Percentiles rank a stretch among this genome's conserved stretches.
phyloP scores from a whole-genome alignment of 2,113 vertebrate genomes.

The Menidia beryllina region DNA sequence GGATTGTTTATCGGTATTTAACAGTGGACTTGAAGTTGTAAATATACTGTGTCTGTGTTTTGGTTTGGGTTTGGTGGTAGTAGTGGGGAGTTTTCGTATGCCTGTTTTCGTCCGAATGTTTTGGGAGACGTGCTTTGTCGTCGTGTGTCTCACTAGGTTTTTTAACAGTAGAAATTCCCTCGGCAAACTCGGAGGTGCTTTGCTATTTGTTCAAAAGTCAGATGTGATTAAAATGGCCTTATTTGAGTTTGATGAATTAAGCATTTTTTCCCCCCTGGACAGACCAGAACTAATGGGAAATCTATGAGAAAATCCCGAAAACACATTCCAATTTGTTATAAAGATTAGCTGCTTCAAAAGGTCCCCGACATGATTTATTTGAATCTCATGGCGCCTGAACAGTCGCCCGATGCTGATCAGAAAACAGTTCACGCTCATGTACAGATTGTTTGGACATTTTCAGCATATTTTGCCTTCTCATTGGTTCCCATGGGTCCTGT shows the following conservation, averaged over 20 bases:
- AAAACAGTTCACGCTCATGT: conserved; percentile 36
- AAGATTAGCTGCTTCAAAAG: conserved; percentile 10
- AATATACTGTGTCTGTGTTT: conserved; percentile 48
- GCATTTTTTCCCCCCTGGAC: conserved; percentile 11
- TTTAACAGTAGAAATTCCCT: not conserved
- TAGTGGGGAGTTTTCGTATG: conserved; percentile 13
- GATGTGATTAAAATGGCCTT: not conserved
- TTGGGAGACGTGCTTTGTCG: conserved; percentile 30
- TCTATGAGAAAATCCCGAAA: not conserved
- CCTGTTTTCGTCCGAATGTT: conserved; percentile 49
- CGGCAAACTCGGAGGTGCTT: conserved; percentile 10
- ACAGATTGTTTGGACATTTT: conserved; percentile 22
- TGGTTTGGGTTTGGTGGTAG: conserved; percentile 34
- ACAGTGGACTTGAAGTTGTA: conserved; percentile 55
- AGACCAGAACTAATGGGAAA: not conserved
- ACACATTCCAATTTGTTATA: conserved; percentile 13
- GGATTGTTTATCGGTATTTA: conserved; percentile 54
- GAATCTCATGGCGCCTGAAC: not conserved
- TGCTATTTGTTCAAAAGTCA: conserved; percentile 39
- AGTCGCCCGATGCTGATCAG: conserved; percentile 17
- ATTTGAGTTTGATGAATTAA: conserved; percentile 12
- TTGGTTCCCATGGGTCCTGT: not conserved
- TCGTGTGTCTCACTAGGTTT: conserved; percentile 30
- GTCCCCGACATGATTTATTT: conserved; percentile 3
- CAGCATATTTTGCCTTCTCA: conserved; percentile 1